Evolutionary conservation across 2,888 invertebrate genomes (phyloP).

Genomic region (Eurois occulta): DNA sequence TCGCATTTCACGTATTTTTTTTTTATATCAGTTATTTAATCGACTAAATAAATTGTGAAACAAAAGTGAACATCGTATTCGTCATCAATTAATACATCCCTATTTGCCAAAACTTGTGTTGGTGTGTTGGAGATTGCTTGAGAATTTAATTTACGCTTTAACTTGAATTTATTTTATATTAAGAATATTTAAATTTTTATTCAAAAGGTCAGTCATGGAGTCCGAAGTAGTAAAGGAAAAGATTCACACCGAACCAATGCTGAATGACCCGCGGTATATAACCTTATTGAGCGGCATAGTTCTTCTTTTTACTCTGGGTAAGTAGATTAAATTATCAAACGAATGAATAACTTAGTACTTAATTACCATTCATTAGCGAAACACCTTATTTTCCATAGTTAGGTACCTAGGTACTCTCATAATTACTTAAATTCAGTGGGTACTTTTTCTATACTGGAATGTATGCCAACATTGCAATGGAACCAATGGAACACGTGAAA

Average conservation of each 20-base stretch:
- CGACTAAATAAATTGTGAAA: not conserved
- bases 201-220: slow-evolving; percentile 74
- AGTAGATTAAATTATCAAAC: slow-evolving; percentile 63
- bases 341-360: not conserved
- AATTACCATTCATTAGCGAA: not conserved
- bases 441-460: not conserved
- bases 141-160: slow-evolving; percentile 12
- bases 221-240: slow-evolving; percentile 86
- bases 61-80: not conserved
- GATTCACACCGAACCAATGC: slow-evolving; percentile 85
- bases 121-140: slow-evolving; percentile 28
- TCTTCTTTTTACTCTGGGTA: slow-evolving; percentile 84
- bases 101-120: slow-evolving; percentile 20
- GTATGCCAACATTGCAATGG: slow-evolving; percentile 42
- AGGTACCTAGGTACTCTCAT: not conserved
- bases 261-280: slow-evolving; percentile 88
- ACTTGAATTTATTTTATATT: slow-evolving; percentile 11
- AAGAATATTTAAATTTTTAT: slow-evolving; percentile 16
- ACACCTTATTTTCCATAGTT: not conserved
- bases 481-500: slow-evolving; percentile 9
- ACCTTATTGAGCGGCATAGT: slow-evolving; percentile 86
- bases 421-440: not conserved
- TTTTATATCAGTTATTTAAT: not conserved
- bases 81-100: slow-evolving; percentile 7
- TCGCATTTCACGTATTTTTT: too few relatives aligned